Percentiles rank a stretch among this genome's conserved stretches.
Evolutionary conservation across 2,797 vertebrate species (phyloP).

Genomic region (Mastacembelus armatus): DNA sequence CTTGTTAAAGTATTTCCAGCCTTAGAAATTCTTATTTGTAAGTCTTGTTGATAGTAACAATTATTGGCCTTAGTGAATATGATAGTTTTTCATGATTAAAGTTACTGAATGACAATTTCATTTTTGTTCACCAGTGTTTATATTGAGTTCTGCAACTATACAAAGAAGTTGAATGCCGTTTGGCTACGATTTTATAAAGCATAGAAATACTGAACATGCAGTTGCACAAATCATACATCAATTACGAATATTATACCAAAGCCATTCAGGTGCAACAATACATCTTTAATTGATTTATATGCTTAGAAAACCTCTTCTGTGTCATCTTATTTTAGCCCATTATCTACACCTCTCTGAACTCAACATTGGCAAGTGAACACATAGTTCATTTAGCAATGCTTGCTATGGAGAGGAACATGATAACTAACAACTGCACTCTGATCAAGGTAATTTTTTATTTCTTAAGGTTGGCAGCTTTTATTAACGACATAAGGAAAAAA

Average conservation of each 20-base stretch:
- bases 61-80: neutral
- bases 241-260: no score
- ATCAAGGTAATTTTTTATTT: slow-evolving; percentile 61
- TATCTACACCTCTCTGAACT: slow-evolving; percentile 44
- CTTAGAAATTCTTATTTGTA: slow-evolving; percentile 9
- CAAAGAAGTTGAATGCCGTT: no score
- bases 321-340: slow-evolving; percentile 19
- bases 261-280: no score
- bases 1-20: slow-evolving; percentile 12
- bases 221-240: no score
- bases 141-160: no score
- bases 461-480: slow-evolving; percentile 49
- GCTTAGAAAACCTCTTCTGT: neutral
- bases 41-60: neutral
- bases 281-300: neutral
- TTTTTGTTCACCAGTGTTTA: no score
- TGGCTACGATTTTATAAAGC: no score
- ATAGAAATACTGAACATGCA: neutral
- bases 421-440: slow-evolving; percentile 58
- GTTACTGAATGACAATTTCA: no score
- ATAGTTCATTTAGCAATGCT: slow-evolving; percentile 34
- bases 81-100: no score
- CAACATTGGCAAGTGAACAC: neutral
- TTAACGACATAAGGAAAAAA: slow-evolving; percentile 49
- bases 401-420: slow-evolving; percentile 49